Percentiles rank a stretch among this genome's conserved stretches.
Conservation (phyloP, 2,113 vertebrate species). For the Sinocyclocheilus rhinocerous region DNA sequence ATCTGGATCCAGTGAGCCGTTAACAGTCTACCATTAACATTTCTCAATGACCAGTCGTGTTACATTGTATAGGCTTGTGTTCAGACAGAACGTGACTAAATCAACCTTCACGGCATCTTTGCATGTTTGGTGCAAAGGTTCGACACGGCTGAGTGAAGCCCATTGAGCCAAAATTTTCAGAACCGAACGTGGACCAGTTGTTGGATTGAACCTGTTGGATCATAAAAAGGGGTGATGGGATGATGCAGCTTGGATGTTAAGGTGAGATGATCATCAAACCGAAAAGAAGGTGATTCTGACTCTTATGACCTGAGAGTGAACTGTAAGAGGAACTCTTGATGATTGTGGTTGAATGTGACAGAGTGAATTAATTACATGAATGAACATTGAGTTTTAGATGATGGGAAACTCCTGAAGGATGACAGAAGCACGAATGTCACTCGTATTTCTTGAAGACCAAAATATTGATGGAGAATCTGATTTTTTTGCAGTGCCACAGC, state of each 20-base stretch:
- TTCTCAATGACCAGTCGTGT: too few relatives aligned
- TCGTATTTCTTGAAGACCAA: slow-evolving; percentile 45
- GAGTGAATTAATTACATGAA: slow-evolving; percentile 64
- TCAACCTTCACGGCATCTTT: neutral
- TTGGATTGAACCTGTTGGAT: slow-evolving; percentile 25
- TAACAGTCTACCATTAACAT: neutral
- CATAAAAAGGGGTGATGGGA: slow-evolving; percentile 41
- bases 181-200: slow-evolving; percentile 37
- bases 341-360: slow-evolving; percentile 33
- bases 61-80: neutral
- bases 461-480: neutral
- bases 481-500: neutral
- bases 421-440: slow-evolving; percentile 61
- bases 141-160: neutral
- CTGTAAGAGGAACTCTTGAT: neutral
- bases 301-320: neutral
- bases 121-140: neutral
- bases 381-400: too few relatives aligned
- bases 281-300: neutral
- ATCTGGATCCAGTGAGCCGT: slow-evolving; percentile 94
- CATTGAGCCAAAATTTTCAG: slow-evolving; percentile 35
- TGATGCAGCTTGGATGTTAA: slow-evolving; percentile 12
- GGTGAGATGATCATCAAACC: neutral
- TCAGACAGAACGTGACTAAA: neutral
- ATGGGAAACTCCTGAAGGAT: slow-evolving; percentile 65